These are phyloP conservation scores for Flexamia atlantica DNA, from an alignment of 2,888 invertebrate genomes.

Conservation along the genomic window DNA sequence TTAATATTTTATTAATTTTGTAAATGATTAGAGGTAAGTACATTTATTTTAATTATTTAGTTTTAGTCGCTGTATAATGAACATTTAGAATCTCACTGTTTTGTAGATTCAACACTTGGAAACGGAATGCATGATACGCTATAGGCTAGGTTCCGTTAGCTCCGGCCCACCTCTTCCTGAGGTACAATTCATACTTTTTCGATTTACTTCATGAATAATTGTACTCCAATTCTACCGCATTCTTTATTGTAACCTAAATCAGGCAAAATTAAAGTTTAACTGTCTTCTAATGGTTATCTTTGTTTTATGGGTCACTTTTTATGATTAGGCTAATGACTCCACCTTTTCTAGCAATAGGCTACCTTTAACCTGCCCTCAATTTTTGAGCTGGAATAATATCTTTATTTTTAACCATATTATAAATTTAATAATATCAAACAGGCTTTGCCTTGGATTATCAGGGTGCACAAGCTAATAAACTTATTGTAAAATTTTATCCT, in stretches of 20 bases:
- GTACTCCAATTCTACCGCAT: not conserved
- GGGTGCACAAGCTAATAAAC: no score
- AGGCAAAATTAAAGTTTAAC: not conserved
- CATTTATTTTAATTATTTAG: not conserved
- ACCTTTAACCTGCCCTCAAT: no score
- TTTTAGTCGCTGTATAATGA: not conserved
- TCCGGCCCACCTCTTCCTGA: conserved; percentile 38
- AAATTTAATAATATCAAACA: no score
- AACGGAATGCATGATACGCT: not conserved
- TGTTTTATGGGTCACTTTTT: not conserved
- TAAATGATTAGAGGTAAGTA: conserved; percentile 32
- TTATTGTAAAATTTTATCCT: no score
- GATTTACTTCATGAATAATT: not conserved
- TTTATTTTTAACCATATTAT: no score
- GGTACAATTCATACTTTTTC: not conserved
- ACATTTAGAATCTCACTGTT: not conserved
- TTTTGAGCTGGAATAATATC: no score
- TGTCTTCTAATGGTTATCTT: not conserved
- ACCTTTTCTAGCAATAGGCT: not conserved
- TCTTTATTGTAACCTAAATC: no score
- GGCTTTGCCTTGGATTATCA: no score
- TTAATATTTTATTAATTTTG: conserved; percentile 32
- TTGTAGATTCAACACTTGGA: not conserved
- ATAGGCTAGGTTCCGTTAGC: conserved; percentile 42
- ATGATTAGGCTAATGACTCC: not conserved